Conservation (phyloP, 1,140 invertebrate genomes). For the Steinernema feltiae region DNA sequence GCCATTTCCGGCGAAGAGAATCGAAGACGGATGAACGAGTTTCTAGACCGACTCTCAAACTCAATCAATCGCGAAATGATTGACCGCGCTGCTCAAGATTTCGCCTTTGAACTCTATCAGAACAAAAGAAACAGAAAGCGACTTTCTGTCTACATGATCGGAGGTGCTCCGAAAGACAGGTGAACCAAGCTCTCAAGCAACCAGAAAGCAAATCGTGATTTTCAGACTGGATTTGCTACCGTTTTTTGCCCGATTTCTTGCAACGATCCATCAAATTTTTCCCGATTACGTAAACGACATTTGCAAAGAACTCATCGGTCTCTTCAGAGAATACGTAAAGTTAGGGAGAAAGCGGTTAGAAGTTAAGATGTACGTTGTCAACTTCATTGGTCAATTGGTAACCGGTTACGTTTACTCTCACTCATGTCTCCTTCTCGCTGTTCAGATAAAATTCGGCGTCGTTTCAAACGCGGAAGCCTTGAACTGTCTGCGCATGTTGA, state of each 20-base stretch:
- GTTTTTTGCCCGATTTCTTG: conserved; percentile 36
- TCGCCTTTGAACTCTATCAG: conserved; percentile 31
- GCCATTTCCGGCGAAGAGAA: neutral
- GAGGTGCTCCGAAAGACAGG: neutral
- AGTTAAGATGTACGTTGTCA: neutral
- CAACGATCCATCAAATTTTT: conserved; percentile 28
- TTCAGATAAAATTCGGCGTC: conserved; percentile 35
- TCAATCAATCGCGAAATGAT: conserved; percentile 31
- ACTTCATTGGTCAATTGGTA: conserved; percentile 32
- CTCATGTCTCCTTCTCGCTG: no score
- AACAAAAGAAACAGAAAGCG: conserved; percentile 20
- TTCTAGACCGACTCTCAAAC: conserved; percentile 19
- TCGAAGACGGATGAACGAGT: neutral
- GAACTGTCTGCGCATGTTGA: conserved; percentile 31
- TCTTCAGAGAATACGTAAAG: neutral
- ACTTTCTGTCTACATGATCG: neutral
- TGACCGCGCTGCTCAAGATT: conserved; percentile 30
- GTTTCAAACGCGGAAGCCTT: conserved; percentile 34
- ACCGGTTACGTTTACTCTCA: neutral
- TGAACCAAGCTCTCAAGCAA: neutral
- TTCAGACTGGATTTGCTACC: conserved; percentile 31
- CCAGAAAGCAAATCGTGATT: conserved; percentile 1
- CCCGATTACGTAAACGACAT: conserved; percentile 30
- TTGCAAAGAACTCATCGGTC: conserved; percentile 17
- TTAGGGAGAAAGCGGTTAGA: conserved; percentile 18